Evolutionary conservation across 2,113 vertebrate species (phyloP), one percentile per base, ranked within the genome.

Genomic region (Macroglossus sobrinus): DNA sequence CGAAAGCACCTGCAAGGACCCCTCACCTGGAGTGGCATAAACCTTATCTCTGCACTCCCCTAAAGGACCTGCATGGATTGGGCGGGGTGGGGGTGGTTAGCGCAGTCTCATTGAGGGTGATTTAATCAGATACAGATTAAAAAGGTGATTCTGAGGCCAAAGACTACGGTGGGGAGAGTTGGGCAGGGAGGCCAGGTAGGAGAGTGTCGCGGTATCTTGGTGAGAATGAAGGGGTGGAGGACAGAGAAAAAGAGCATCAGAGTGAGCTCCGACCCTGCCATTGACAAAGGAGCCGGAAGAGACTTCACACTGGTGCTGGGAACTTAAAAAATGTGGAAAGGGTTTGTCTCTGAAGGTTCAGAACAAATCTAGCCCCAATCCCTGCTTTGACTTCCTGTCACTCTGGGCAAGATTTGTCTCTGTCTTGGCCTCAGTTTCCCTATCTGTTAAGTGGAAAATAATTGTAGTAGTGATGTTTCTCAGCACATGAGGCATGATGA

Each of bases 121-220:
- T 64, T 18, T 0, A 11, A 40, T 50, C 64, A 57, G 80, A n/a
- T 3, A 24, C 28, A 91, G 43, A 43, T 28, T 3, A 55, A 75
- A 66, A 68, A 53, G 75, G 68, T 33, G 76, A 16, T n/a, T 81
- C 22, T 40, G 43, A 35, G 13, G 33, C 16, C 61, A 66, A 38
- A n/a, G 68, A 16, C 38, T 8, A 19, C 11, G 5, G 28, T 14
- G n/a, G 50, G 55, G 79, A 35, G 79, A 85, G 64, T 63, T 6
- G 12, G 19, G 64, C 6, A 9, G 59, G 57, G 28, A 55, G 53
- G 43, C 4, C 40, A 24, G 28, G 30, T 3, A 40, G 63, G 55
- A 84, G 69, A 35, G 50, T 61, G 22, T 19, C 0, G 2, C 1
- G 0, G 4, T 1, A 38, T 61, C 45, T 61, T 53, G 22, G 43